These are phyloP conservation scores for Cichladusa arquata DNA, from an alignment of 2,113 vertebrate species.

Conservation along the genomic window DNA sequence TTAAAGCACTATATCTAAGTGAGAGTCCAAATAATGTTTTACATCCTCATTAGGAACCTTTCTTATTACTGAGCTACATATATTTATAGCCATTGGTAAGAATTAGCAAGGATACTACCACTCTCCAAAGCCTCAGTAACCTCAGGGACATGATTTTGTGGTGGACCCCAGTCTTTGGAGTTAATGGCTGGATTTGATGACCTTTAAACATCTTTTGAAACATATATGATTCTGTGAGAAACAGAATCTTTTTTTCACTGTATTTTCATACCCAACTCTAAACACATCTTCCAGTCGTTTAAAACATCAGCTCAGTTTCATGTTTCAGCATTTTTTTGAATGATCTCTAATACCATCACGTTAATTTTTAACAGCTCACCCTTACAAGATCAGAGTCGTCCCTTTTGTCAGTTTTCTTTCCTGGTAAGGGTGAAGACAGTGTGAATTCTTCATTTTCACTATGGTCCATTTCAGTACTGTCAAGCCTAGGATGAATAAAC, in stretches of 20 bases:
- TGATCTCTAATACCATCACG: not conserved
- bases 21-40: not conserved
- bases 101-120: not conserved
- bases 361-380: conserved; percentile 63
- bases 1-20: not conserved
- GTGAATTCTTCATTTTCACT: conserved; percentile 97
- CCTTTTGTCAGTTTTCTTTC: conserved; percentile 82
- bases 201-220: not conserved
- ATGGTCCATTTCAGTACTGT: conserved; percentile 92
- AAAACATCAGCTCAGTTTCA: not conserved
- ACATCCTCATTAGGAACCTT: not conserved
- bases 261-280: not conserved
- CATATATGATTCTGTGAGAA: not conserved
- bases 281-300: not conserved
- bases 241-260: not conserved
- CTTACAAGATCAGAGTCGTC: conserved; percentile 84
- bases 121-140: not conserved
- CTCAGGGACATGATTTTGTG: not conserved
- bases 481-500: conserved; percentile 76
- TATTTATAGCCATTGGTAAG: not conserved
- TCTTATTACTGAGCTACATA: not conserved
- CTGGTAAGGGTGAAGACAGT: conserved; percentile 78
- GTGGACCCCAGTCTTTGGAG: not conserved
- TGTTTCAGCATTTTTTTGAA: not conserved
- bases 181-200: not conserved